These are phyloP conservation scores for Thripadectes ignobilis DNA, from an alignment of 2,797 vertebrate species.

Conservation along the genomic window DNA sequence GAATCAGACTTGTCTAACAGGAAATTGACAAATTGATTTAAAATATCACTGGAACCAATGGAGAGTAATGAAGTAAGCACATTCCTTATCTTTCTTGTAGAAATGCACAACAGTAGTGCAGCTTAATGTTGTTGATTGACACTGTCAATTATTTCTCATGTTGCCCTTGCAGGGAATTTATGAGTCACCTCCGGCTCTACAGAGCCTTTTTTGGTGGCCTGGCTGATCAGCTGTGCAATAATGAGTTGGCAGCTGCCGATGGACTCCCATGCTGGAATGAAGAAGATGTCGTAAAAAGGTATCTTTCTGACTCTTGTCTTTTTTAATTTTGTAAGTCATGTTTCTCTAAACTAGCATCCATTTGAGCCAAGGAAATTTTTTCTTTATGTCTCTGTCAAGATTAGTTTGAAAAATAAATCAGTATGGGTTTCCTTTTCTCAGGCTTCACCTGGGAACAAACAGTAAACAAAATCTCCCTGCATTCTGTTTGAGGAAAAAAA, in stretches of 20 bases:
- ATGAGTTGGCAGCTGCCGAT: constrained; percentile 79
- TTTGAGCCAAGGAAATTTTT: not conserved
- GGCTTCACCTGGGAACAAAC: not conserved
- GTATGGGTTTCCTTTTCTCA: not conserved
- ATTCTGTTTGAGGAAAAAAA: not conserved
- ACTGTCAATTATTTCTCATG: not conserved
- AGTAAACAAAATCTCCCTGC: not conserved
- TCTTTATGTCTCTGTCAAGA: not conserved
- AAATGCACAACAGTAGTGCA: not conserved
- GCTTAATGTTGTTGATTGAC: not conserved
- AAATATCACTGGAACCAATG: not conserved
- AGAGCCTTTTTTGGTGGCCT: constrained; percentile 83
- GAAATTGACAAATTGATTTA: not conserved
- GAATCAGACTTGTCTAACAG: not conserved
- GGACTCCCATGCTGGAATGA: constrained; percentile 86
- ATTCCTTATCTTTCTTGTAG: not conserved
- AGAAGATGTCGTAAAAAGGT: constrained; percentile 84
- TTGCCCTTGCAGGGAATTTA: constrained; percentile 80
- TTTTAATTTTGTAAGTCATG: not conserved
- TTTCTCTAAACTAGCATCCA: not conserved
- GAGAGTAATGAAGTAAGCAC: not conserved
- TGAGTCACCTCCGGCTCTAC: constrained; percentile 78
- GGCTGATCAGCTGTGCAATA: constrained; percentile 84
- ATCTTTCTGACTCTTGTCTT: not conserved
- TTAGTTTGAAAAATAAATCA: not conserved